Percentiles rank a stretch among this genome's conserved stretches.
phyloP scores from a whole-genome alignment of 30 jellyfish, hydroid and myxozoan genomes.

The Hydractinia echinata region DNA sequence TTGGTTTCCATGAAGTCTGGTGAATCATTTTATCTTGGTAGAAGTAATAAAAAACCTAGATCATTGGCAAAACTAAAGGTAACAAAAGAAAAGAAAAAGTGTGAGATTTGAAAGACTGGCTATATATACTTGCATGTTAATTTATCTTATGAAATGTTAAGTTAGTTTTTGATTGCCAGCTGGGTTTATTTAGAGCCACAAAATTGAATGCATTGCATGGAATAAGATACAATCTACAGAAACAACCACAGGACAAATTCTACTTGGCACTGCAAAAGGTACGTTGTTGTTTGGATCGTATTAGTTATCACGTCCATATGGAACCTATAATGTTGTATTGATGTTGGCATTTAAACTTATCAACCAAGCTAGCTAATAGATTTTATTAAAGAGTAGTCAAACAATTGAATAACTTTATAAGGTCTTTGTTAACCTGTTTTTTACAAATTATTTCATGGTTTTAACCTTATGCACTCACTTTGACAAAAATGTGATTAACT shows the following conservation, averaged over 20 bases:
- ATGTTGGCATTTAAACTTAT: too few relatives aligned
- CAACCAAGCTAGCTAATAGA: too few relatives aligned
- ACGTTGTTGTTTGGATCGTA: neutral
- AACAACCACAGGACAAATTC: constrained; percentile 85
- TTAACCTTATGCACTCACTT: too few relatives aligned
- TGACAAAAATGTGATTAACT: too few relatives aligned
- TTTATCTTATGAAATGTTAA: neutral
- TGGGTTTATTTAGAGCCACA: constrained; percentile 45
- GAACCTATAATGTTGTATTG: too few relatives aligned
- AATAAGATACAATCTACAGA: constrained; percentile 66
- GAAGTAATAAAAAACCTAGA: constrained; percentile 83
- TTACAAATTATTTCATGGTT: too few relatives aligned
- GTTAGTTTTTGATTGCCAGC: neutral
- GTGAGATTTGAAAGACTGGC: neutral
- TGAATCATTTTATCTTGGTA: constrained; percentile 84
- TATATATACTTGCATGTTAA: neutral
- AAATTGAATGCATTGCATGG: constrained; percentile 82
- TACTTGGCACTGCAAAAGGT: constrained; percentile 90
- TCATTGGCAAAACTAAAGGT: constrained; percentile 76
- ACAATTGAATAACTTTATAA: too few relatives aligned
- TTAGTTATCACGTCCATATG: too few relatives aligned
- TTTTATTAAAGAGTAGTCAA: too few relatives aligned
- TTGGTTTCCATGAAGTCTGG: constrained; percentile 73
- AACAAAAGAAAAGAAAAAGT: too few relatives aligned
- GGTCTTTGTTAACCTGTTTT: too few relatives aligned